Percentiles rank a stretch among this genome's conserved stretches.
These are phyloP conservation scores for Branchinecta lynchi DNA, from an alignment of 1,140 invertebrate genomes.

Conservation along the genomic window DNA sequence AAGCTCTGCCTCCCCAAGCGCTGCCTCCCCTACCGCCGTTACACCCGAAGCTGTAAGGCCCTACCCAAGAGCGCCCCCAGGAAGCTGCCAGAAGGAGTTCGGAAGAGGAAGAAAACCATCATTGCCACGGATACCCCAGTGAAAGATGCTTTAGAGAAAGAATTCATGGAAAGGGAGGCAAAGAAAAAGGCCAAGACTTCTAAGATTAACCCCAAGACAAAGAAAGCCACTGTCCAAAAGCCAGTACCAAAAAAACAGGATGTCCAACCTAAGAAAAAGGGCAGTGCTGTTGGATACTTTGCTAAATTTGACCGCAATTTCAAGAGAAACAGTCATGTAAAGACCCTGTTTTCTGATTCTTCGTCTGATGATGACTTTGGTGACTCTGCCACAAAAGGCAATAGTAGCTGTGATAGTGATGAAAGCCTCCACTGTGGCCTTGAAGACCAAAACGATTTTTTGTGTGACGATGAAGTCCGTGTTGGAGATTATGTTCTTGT, in stretches of 20 bases:
- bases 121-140: constrained; percentile 11
- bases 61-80: constrained; percentile 5
- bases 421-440: constrained; percentile 11
- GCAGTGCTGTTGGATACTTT: constrained; percentile 11
- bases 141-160: constrained; percentile 8
- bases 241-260: constrained; percentile 9
- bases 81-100: constrained; percentile 8
- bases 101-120: constrained; percentile 11
- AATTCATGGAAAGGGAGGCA: constrained; percentile 11
- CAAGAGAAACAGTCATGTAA: constrained; percentile 11
- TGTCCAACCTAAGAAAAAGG: constrained; percentile 10
- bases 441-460: constrained; percentile 12
- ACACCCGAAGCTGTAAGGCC: constrained; percentile 7
- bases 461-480: constrained; percentile 10
- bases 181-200: constrained; percentile 11
- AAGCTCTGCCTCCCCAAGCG: constrained; percentile 11
- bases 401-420: constrained; percentile 11
- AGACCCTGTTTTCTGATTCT: constrained; percentile 11
- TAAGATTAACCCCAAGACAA: constrained; percentile 11
- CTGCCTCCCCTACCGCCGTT: constrained; percentile 10
- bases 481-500: constrained; percentile 11
- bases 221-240: constrained; percentile 4
- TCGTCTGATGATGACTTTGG: constrained; percentile 11
- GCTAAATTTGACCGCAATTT: constrained; percentile 11
- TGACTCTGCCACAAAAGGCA: constrained; percentile 11